Evolutionary conservation across 2,797 vertebrate species (phyloP).

Genomic region (Leptatherina wallacei): DNA sequence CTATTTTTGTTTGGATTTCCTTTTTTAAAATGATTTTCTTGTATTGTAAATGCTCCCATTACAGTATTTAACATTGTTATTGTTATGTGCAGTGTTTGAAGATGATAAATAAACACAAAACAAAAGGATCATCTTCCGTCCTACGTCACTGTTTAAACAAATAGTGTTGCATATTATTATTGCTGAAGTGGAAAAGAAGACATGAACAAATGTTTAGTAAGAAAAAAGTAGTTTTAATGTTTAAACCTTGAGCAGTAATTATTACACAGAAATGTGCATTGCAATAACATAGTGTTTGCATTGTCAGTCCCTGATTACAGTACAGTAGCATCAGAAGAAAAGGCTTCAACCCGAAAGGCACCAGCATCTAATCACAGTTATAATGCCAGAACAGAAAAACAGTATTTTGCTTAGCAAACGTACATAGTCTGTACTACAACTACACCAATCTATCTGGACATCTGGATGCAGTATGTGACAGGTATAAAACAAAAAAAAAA

Average conservation of each 20-base stretch:
- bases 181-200: neutral
- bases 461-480: conserved; percentile 47
- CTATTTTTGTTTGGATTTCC: conserved; percentile 47
- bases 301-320: conserved; percentile 70
- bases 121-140: conserved; percentile 46
- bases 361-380: conserved; percentile 73
- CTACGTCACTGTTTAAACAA: neutral
- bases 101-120: conserved; percentile 81
- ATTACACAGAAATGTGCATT: conserved; percentile 63
- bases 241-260: conserved; percentile 62
- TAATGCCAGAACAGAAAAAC: conserved; percentile 49
- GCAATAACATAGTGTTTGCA: conserved; percentile 51
- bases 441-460: conserved; percentile 22
- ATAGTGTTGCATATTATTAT: neutral
- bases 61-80: conserved; percentile 83
- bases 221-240: conserved; percentile 71
- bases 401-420: conserved; percentile 43
- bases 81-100: conserved; percentile 81
- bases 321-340: conserved; percentile 69
- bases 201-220: conserved; percentile 35
- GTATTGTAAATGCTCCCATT: conserved; percentile 79
- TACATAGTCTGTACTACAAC: conserved; percentile 21
- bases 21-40: conserved; percentile 62
- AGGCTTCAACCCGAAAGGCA: conserved; percentile 73
- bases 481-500: conserved; percentile 60